Evolutionary conservation across 2,888 invertebrate species (phyloP).

Genomic region (Euplagia quadripunctaria): DNA sequence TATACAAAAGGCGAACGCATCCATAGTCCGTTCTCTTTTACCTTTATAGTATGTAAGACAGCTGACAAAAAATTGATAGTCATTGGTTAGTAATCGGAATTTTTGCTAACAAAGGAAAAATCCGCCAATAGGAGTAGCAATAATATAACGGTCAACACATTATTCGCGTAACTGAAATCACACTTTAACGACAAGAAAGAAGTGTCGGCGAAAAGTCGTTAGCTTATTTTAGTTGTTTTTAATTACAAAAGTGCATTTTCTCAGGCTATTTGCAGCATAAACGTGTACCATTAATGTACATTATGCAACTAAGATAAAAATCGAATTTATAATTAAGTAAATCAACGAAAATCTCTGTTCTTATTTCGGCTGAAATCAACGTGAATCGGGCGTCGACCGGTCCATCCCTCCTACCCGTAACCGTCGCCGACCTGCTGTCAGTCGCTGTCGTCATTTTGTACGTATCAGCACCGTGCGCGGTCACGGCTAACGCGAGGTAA

Average conservation of each 20-base stretch:
- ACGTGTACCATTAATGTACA: slow-evolving; percentile 47
- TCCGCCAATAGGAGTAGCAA: slow-evolving; percentile 34
- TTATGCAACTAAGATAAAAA: slow-evolving; percentile 43
- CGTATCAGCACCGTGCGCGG: slow-evolving; percentile 74
- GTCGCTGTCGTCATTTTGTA: slow-evolving; percentile 81
- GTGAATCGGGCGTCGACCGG: slow-evolving; percentile 86
- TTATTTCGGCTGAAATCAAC: slow-evolving; percentile 72
- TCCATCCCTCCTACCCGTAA: slow-evolving; percentile 83
- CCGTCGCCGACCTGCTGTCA: slow-evolving; percentile 69
- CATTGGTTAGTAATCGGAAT: slow-evolving; percentile 15
- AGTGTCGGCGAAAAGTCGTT: slow-evolving; percentile 61
- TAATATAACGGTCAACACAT: slow-evolving; percentile 41
- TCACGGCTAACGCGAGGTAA: slow-evolving; percentile 61
- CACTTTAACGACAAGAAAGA: slow-evolving; percentile 54
- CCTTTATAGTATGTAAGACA: slow-evolving; percentile 37
- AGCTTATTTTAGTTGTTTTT: slow-evolving; percentile 62
- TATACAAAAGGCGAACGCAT: slow-evolving; percentile 36
- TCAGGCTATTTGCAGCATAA: slow-evolving; percentile 38
- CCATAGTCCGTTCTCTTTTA: slow-evolving; percentile 38
- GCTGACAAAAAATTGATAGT: not conserved
- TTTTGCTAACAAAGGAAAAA: fast-evolving
- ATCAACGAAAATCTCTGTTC: slow-evolving; percentile 58
- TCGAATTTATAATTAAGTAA: slow-evolving; percentile 37
- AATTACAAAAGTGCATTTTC: slow-evolving; percentile 54
- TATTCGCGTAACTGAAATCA: slow-evolving; percentile 47